phyloP scores from a whole-genome alignment of 2,888 invertebrate genomes.

The Rhagium mordax region DNA sequence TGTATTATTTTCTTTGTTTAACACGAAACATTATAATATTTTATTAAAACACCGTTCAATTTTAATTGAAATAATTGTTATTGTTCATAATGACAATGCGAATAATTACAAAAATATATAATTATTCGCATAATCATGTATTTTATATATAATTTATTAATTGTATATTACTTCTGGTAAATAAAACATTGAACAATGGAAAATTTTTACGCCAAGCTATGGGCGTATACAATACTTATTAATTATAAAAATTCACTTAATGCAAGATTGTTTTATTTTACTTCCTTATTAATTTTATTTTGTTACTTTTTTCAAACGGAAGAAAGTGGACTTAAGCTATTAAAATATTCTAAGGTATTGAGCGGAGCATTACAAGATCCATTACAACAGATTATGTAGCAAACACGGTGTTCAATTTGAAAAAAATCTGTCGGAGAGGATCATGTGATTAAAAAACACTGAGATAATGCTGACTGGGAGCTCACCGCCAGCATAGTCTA shows the following conservation, averaged over 20 bases:
- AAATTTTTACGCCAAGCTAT: slow-evolving; percentile 10
- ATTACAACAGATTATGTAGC: background rate
- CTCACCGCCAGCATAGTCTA: too few relatives aligned
- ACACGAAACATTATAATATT: background rate
- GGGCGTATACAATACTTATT: slow-evolving; percentile 12
- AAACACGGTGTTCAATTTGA: background rate
- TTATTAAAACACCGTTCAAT: background rate
- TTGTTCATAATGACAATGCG: slow-evolving; percentile 17
- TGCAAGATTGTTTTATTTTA: background rate
- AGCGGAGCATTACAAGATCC: background rate
- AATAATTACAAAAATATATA: slow-evolving; percentile 9
- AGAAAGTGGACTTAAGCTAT: background rate
- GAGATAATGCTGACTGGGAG: too few relatives aligned
- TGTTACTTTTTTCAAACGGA: background rate
- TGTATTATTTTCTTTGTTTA: background rate
- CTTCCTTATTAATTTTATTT: slow-evolving; percentile 9
- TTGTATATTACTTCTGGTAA: slow-evolving; percentile 14
- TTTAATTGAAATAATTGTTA: slow-evolving; percentile 4
- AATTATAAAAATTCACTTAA: slow-evolving; percentile 18
- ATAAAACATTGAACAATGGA: slow-evolving; percentile 29
- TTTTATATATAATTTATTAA: slow-evolving; percentile 20
- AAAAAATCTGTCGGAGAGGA: background rate
- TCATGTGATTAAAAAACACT: background rate
- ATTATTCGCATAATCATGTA: slow-evolving; percentile 10
- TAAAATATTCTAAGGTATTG: background rate